A percentile compares a stretch with the other conserved stretches of the same genome.
These are phyloP conservation scores for Alces alces DNA, from an alignment of 2,113 vertebrate species.

Conservation along the genomic window DNA sequence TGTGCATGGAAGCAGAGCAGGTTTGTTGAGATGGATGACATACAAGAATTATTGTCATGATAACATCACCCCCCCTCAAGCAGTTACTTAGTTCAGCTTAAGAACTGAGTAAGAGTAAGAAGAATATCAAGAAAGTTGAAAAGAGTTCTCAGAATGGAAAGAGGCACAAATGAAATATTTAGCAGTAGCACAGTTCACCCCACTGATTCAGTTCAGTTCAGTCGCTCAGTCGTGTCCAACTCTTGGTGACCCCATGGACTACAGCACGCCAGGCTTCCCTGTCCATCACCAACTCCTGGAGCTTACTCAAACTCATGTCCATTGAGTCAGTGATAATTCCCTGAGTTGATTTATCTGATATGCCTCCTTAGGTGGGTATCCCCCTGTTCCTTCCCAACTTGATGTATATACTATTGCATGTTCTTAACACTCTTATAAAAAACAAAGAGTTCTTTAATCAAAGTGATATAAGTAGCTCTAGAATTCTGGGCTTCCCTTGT, in stretches of 20 bases:
- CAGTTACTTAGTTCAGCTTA: background rate
- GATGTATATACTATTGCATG: background rate
- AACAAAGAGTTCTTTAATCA: background rate
- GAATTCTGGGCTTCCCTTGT: background rate
- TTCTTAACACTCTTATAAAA: background rate
- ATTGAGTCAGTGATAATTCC: background rate
- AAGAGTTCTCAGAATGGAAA: background rate
- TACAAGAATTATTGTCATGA: background rate
- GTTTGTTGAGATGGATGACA: background rate
- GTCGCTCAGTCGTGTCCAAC: background rate
- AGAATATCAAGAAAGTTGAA: background rate
- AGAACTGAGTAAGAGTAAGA: background rate
- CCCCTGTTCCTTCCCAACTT: background rate
- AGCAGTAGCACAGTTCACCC: background rate
- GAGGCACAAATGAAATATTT: background rate
- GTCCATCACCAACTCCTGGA: background rate
- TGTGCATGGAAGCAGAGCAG: background rate
- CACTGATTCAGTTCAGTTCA: background rate
- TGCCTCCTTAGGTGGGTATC: background rate
- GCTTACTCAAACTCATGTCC: background rate
- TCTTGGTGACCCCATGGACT: background rate
- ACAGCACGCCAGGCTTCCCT: background rate
- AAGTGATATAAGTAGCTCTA: background rate
- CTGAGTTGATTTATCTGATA: background rate
- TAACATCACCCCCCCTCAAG: background rate